Conservation (phyloP, 1,140 invertebrate species). For the Cydia fagiglandana region DNA sequence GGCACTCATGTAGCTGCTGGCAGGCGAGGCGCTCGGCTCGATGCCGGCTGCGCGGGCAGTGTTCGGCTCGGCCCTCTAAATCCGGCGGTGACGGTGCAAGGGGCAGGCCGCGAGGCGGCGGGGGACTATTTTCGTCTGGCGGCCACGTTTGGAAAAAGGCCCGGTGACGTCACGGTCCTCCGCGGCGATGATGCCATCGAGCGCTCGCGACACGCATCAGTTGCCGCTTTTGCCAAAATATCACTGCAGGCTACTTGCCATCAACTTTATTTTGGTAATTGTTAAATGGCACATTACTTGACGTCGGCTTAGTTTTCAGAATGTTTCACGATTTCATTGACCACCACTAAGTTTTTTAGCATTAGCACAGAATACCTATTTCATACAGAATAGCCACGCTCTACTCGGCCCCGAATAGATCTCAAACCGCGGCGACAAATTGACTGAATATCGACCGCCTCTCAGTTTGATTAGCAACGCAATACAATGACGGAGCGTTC, state of each 20-base stretch:
- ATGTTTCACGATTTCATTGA: not conserved
- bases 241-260: slow-evolving; percentile 61
- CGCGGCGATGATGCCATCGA: slow-evolving; percentile 76
- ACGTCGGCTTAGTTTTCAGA: slow-evolving; percentile 2
- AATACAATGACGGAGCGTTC: too few relatives aligned
- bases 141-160: slow-evolving; percentile 78
- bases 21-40: slow-evolving; percentile 40
- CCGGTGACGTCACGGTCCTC: slow-evolving; percentile 75
- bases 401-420: too few relatives aligned
- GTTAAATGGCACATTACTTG: slow-evolving; percentile 45
- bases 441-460: too few relatives aligned
- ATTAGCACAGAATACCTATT: too few relatives aligned
- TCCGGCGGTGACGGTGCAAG: slow-evolving; percentile 73
- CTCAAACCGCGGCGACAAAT: too few relatives aligned
- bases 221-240: slow-evolving; percentile 73
- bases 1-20: slow-evolving; percentile 31
- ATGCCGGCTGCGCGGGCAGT: slow-evolving; percentile 34
- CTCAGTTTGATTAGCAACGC: too few relatives aligned
- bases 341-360: not conserved
- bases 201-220: slow-evolving; percentile 69
- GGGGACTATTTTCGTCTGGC: slow-evolving; percentile 78
- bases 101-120: slow-evolving; percentile 61
- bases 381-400: too few relatives aligned
- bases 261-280: slow-evolving; percentile 77
- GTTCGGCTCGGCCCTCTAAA: slow-evolving; percentile 59